These are phyloP conservation scores for Rhabditoides inermis DNA, from an alignment of 2,888 invertebrate genomes.

Conservation along the genomic window DNA sequence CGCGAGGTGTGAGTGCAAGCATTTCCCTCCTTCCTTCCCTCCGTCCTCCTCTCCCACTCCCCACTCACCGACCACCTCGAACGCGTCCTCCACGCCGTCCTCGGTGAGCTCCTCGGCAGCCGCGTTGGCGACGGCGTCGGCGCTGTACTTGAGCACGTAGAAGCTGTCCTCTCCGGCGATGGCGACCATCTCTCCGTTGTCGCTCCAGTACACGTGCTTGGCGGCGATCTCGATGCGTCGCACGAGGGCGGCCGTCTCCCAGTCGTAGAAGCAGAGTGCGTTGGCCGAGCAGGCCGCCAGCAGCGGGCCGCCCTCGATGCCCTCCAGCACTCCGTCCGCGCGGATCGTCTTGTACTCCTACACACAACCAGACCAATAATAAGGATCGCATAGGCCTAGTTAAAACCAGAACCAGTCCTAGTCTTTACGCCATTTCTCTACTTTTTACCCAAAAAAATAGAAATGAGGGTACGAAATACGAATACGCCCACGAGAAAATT, in stretches of 20 bases:
- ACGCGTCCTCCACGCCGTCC: conserved; percentile 89
- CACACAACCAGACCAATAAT: too few relatives aligned
- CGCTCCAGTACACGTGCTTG: conserved; percentile 84
- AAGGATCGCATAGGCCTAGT: too few relatives aligned
- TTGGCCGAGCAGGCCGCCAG: conserved; percentile 58
- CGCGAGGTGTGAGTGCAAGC: too few relatives aligned
- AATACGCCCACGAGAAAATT: too few relatives aligned
- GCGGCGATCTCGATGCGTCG: conserved; percentile 90
- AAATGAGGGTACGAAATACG: conserved; percentile 1
- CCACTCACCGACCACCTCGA: conserved; percentile 61
- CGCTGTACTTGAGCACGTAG: conserved; percentile 80
- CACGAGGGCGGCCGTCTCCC: conserved; percentile 84
- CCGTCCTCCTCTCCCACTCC: not conserved
- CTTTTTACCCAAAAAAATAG: too few relatives aligned
- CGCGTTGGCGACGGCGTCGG: conserved; percentile 70
- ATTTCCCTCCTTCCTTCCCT: not conserved
- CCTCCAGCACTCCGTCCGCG: conserved; percentile 73
- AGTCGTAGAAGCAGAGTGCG: conserved; percentile 79
- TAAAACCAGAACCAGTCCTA: too few relatives aligned
- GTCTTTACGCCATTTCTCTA: too few relatives aligned
- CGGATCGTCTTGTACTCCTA: conserved; percentile 63
- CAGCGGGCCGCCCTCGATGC: conserved; percentile 79
- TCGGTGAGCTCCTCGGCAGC: conserved; percentile 71
- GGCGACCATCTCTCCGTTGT: conserved; percentile 83
- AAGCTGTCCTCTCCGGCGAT: conserved; percentile 90